A percentile compares a stretch with the other conserved stretches of the same genome.
Evolutionary conservation across 1,140 invertebrate species (phyloP).

Genomic region (Lanistes nyassanus): DNA sequence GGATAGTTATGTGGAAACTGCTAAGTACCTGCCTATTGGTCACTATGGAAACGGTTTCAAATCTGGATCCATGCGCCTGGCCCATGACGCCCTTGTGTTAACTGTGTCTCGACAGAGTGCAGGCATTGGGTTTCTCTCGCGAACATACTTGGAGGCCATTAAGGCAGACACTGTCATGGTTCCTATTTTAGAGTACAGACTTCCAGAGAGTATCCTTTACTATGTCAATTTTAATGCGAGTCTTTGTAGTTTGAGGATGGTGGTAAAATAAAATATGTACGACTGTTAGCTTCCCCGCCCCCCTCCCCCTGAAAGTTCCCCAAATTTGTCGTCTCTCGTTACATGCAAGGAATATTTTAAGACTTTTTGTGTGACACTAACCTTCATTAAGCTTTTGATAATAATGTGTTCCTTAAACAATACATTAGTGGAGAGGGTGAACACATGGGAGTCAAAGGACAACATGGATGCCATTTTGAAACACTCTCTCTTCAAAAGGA

Average conservation of each 20-base stretch:
- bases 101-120: constrained; percentile 42
- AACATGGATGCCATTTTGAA: constrained; percentile 51
- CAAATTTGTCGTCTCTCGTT: not conserved
- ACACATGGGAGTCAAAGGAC: constrained; percentile 29
- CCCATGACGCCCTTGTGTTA: constrained; percentile 58
- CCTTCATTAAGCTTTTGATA: not conserved
- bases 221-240: too few species aligned
- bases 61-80: constrained; percentile 61
- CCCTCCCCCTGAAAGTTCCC: not conserved
- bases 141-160: constrained; percentile 52
- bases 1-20: constrained; percentile 36
- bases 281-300: too few species aligned
- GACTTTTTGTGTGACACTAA: too few species aligned
- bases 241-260: too few species aligned
- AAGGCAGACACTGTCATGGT: constrained; percentile 55
- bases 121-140: constrained; percentile 59
- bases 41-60: constrained; percentile 66
- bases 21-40: constrained; percentile 53
- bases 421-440: constrained; percentile 30
- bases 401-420: too few species aligned
- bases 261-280: too few species aligned
- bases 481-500: constrained; percentile 50
- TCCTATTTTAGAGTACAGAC: constrained; percentile 56
- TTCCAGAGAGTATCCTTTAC: constrained; percentile 53
- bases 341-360: not conserved